Base-by-base conservation (phyloP, 2,888 invertebrate species). In the Peribatodes rhomboidaria region DNA sequence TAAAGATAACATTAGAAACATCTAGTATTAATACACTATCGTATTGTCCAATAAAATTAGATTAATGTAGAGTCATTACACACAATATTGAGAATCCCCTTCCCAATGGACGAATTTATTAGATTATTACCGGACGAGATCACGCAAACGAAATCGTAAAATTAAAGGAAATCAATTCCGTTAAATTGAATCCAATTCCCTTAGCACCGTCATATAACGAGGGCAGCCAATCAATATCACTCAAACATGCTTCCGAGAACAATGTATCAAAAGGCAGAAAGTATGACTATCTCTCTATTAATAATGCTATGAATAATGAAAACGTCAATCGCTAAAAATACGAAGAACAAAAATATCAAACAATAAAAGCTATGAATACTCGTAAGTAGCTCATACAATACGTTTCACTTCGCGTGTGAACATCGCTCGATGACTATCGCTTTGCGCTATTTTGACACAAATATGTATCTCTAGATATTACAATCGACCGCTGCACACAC, bases 91-190 rank as follows among this genome's bases (percentile, higher is more conserved):
- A 72, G 71, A 73, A 76, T 77, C 81, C 85, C 89, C 87, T 81
- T 89, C 89, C 91, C 88, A 82, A 84, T 85, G 90, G 90, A 89
- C 89, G 76, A 86, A 86, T 90, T 86, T 87, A 92, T 90, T 90
- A 86, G 80, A 88, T 91, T 92, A 91, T 90, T 88, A 89, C 89
- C 85, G 90, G 87, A 84, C 86, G 85, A 87, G 83, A 90, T 89
- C 92, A 93, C 92, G 92, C 92, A 90, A 92, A 92, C 88, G 88
- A 87, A 93, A 91, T 91, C 89, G 88, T 91, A 88, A 92, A 91
- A 90, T 90, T 89, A 88, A 87, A 87, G 86, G 85, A 86, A 91
- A 87, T 87, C 90, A 90, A 91, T 91, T 84, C 82, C 76, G 80
- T 85, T 79, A 88, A 88, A 90, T 90, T 87, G 87, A 87, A 89